phyloP scores from a whole-genome alignment of 2,888 invertebrate genomes.

The Ichneumoninae sp. region DNA sequence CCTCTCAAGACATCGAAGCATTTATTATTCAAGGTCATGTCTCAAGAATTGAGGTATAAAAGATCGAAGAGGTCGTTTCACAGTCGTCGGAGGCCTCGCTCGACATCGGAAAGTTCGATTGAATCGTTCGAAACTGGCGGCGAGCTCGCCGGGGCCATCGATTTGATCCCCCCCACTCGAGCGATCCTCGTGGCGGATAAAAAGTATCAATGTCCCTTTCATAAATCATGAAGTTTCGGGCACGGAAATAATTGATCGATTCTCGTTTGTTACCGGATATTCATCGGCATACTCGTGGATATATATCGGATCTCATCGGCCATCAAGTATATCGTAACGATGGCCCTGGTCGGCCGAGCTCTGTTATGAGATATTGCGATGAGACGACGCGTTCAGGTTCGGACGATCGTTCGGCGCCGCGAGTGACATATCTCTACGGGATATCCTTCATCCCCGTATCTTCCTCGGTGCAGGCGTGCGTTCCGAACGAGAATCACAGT shows the following conservation, averaged over 20 bases:
- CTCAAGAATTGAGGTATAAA: background rate
- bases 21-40: conserved; percentile 14
- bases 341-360: conserved; percentile 60
- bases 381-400: conserved; percentile 58
- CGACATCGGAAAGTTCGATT: conserved; percentile 30
- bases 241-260: conserved; percentile 52
- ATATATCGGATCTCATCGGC: conserved; percentile 29
- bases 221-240: conserved; percentile 42
- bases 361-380: conserved; percentile 57
- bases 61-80: background rate
- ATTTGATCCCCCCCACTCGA: conserved; percentile 1
- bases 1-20: background rate
- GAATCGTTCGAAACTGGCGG: conserved; percentile 19
- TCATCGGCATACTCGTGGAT: conserved; percentile 28
- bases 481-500: conserved; percentile 32
- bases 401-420: conserved; percentile 60
- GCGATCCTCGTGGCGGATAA: conserved; percentile 41
- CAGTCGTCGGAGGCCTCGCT: conserved; percentile 8
- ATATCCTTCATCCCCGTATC: conserved; percentile 54
- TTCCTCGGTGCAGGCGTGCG: background rate
- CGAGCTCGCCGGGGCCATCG: conserved; percentile 1
- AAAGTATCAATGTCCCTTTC: conserved; percentile 55
- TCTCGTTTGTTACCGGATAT: conserved; percentile 58
- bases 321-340: conserved; percentile 27
- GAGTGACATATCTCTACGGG: conserved; percentile 59